A percentile compares a stretch with the other conserved stretches of the same genome.
These are phyloP conservation scores for Battus philenor DNA, from an alignment of 1,140 invertebrate species.

Conservation along the genomic window DNA sequence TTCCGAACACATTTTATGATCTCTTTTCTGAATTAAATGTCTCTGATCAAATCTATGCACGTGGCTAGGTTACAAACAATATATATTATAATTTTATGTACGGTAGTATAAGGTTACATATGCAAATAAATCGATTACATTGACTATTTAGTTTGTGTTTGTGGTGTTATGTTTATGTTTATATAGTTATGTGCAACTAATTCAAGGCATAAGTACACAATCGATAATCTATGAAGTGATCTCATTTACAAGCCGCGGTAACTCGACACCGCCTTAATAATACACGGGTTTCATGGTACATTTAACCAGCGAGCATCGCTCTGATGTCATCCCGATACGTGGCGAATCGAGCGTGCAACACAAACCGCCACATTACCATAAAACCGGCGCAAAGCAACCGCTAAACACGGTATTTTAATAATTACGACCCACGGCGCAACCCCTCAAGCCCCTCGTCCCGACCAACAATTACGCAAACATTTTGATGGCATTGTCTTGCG, in stretches of 20 bases:
- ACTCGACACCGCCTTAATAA: neutral
- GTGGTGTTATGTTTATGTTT: no score
- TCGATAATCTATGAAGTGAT: neutral
- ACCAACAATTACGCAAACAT: neutral
- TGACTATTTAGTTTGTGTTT: no score
- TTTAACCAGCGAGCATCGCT: neutral
- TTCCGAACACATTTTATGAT: no score
- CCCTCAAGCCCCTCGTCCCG: neutral
- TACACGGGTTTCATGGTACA: constrained; percentile 1
- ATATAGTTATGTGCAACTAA: no score
- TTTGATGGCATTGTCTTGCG: constrained; percentile 1
- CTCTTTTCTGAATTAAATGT: no score
- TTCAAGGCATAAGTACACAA: no score
- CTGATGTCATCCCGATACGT: constrained; percentile 18
- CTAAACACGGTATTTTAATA: constrained; percentile 29
- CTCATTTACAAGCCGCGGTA: neutral
- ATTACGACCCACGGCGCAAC: constrained; percentile 19
- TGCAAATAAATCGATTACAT: no score
- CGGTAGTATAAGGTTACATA: no score
- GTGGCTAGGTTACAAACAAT: no score
- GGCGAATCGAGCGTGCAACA: constrained; percentile 9
- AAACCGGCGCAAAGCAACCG: constrained; percentile 22
- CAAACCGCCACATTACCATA: constrained; percentile 18
- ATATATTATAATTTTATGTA: no score
- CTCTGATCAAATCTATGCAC: no score